Percentiles rank a stretch among this genome's conserved stretches.
Evolutionary conservation across 2,113 vertebrate species (phyloP).

Genomic region (Empidonax traillii): DNA sequence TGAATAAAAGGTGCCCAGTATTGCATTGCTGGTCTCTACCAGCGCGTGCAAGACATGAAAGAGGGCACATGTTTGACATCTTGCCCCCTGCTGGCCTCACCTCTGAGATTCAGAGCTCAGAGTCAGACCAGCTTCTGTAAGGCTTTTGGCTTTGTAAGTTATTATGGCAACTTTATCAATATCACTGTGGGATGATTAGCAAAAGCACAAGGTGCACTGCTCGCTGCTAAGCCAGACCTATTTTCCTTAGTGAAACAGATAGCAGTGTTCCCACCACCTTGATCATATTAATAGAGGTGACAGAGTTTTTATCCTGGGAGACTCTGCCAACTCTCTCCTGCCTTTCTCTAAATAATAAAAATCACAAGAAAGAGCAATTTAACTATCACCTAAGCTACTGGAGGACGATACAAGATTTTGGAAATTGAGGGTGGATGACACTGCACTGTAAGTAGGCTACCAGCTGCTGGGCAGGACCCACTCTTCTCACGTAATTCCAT

Average conservation of each 20-base stretch:
- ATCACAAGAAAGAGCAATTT: not conserved
- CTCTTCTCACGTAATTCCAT: not conserved
- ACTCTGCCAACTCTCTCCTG: not conserved
- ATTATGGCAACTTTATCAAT: not conserved
- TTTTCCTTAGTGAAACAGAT: not conserved
- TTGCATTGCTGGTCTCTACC: not conserved
- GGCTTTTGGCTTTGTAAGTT: not conserved
- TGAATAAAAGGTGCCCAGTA: not conserved
- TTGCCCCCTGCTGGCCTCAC: not conserved
- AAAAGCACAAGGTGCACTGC: not conserved
- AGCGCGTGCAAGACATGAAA: not conserved
- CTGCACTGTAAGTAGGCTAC: accelerated
- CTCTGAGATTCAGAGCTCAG: not conserved
- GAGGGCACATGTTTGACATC: accelerated
- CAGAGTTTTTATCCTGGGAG: not conserved
- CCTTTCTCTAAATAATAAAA: not conserved
- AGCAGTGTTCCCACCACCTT: not conserved
- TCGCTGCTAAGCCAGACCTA: not conserved
- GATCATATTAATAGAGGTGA: not conserved
- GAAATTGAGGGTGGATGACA: not conserved
- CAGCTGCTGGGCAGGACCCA: not conserved
- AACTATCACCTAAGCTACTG: not conserved
- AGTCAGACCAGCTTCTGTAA: not conserved
- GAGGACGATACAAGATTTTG: not conserved
- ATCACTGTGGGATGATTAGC: not conserved